These are phyloP conservation scores for Hydrolagus affinis DNA, from an alignment of 2,113 vertebrate genomes.

Conservation along the genomic window DNA sequence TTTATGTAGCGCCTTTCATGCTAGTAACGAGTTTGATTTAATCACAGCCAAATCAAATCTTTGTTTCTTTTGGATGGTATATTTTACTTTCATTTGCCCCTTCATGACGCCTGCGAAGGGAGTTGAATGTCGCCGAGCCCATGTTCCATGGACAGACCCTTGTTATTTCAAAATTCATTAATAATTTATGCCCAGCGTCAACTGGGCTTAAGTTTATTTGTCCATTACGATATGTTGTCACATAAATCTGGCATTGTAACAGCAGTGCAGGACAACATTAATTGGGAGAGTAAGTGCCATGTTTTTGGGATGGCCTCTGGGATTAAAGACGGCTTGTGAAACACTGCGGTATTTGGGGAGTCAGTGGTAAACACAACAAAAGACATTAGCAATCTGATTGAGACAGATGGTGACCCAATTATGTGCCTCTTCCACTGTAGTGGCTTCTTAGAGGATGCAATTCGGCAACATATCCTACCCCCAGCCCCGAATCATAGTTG, in stretches of 20 bases:
- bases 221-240: neutral
- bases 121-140: neutral
- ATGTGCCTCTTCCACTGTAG: slow-evolving; percentile 3
- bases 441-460: slow-evolving; percentile 12
- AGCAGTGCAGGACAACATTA: too few relatives aligned
- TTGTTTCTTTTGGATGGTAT: too few relatives aligned
- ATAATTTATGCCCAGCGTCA: neutral
- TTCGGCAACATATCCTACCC: neutral
- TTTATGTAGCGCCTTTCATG: too few relatives aligned
- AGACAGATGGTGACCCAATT: slow-evolving; percentile 30
- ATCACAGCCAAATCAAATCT: neutral
- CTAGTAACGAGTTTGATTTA: neutral
- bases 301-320: neutral
- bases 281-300: neutral
- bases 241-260: neutral
- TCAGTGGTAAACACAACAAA: slow-evolving; percentile 13
- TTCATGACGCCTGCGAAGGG: neutral
- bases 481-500: too few relatives aligned
- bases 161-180: neutral
- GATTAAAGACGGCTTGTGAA: neutral
- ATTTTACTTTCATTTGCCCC: too few relatives aligned
- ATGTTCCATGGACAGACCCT: neutral
- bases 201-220: neutral
- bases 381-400: slow-evolving; percentile 3
- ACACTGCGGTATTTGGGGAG: neutral